phyloP scores from a whole-genome alignment of 2,888 invertebrate species.

The Standfussiana lucernea region DNA sequence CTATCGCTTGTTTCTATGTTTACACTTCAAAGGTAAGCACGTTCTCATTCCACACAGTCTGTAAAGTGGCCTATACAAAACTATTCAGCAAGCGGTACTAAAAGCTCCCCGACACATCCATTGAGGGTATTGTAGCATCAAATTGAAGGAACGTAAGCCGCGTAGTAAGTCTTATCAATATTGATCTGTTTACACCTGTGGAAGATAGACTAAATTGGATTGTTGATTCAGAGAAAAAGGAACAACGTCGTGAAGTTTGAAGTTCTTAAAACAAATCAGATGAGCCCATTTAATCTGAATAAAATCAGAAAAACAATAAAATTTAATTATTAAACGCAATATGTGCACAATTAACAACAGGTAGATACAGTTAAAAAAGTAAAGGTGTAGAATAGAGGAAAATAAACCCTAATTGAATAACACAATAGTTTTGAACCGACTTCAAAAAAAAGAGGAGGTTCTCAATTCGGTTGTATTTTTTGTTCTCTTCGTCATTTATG shows the following conservation, averaged over 20 bases:
- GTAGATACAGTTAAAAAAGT: not conserved
- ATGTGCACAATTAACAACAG: not conserved
- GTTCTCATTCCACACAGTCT: conserved; percentile 44
- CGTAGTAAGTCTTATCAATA: conserved; percentile 45
- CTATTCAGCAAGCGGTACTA: conserved; percentile 49
- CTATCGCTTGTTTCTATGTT: conserved; percentile 34
- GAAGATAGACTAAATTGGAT: conserved; percentile 25
- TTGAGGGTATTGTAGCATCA: conserved; percentile 47
- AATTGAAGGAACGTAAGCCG: conserved; percentile 50
- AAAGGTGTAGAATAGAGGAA: no score
- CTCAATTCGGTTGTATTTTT: no score
- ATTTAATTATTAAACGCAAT: not conserved
- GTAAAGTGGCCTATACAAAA: conserved; percentile 36
- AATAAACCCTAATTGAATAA: no score
- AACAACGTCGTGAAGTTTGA: conserved; percentile 8
- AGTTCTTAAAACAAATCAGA: not conserved
- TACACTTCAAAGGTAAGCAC: conserved; percentile 47
- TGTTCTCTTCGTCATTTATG: no score
- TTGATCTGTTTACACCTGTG: conserved; percentile 55
- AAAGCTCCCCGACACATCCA: conserved; percentile 36
- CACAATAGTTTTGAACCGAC: no score
- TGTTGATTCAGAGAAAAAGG: conserved; percentile 24
- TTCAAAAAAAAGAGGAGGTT: no score
- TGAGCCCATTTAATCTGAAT: not conserved
- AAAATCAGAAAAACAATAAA: not conserved